Evolutionary conservation across 2,113 vertebrate genomes (phyloP), one percentile per base, ranked within the genome.

Genomic region (Pseudonaja textilis): DNA sequence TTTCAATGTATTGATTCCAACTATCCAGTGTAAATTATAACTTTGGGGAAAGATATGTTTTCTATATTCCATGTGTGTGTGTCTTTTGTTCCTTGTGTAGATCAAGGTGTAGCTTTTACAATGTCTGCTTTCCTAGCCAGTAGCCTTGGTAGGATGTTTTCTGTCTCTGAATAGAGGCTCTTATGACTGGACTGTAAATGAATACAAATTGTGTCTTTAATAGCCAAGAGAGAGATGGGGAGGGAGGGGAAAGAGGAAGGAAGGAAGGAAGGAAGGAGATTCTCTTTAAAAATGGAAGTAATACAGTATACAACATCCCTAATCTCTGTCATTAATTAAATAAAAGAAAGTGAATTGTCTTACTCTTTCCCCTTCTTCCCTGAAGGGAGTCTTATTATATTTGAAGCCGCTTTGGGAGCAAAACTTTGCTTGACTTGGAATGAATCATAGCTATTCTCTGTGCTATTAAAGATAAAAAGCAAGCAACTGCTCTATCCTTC

Each of bases 1-100:
- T 94, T 95, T 92, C 18, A 89, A 61, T 88, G 90, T 97, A 94
- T 95, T 95, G 92, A 92, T 96, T 95, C 87, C 94, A 93, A 86
- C 87, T 18, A 90, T 69, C 95, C 16, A 81, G 16, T 39, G 6
- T 39, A 81, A 81, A 96, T 94, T 94, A 91, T 90, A 22, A 9
- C 34, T 11, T 94, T 93, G 95, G 95, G 93, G 20, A 94, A 94
- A 96, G 91, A 94, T 45, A 89, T 10, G 8, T 93, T 81, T 59
- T 86, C 16, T 22, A 39, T 81, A 20, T 81, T 81, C 34, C 92
- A 94, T 92, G 85, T 91, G 57, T 93, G 4, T 69, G 26, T 64
- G 95, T 93, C 52, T 93, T 94, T 92, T 92, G 91, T 94, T 64
- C 87, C 0, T 5, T 91, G 55, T 56, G 93, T 59, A n/a, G 42